A percentile compares a stretch with the other conserved stretches of the same genome.
phyloP scores from a whole-genome alignment of 2,888 invertebrate species.

The Drosophila borealis region DNA sequence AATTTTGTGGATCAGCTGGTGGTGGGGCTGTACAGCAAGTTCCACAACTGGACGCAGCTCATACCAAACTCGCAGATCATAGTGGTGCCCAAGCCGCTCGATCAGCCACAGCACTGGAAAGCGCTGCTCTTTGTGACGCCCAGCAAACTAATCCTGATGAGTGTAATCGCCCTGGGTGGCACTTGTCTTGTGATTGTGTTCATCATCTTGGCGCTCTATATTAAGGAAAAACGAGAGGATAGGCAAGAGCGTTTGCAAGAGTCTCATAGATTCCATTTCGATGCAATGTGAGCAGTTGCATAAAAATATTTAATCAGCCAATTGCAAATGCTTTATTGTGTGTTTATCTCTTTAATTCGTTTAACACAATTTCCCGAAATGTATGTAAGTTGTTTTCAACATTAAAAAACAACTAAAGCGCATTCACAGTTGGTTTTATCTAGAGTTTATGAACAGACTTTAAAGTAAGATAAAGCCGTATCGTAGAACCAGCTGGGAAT shows the following conservation, averaged over 20 bases:
- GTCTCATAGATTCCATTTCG: constrained; percentile 93
- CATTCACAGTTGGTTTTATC: constrained; percentile 15
- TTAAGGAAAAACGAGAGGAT: constrained; percentile 94
- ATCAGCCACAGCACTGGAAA: constrained; percentile 92
- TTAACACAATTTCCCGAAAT: constrained; percentile 20
- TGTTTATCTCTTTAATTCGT: constrained; percentile 26
- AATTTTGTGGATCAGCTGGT: constrained; percentile 97
- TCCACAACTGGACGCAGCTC: constrained; percentile 93
- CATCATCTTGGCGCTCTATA: constrained; percentile 94
- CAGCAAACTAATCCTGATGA: constrained; percentile 95
- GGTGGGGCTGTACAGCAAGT: constrained; percentile 91
- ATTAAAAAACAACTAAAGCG: constrained; percentile 3
- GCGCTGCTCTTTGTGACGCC: constrained; percentile 97
- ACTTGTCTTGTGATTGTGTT: constrained; percentile 93
- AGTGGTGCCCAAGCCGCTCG: constrained; percentile 94
- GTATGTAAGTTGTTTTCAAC: constrained; percentile 20
- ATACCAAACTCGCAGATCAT: constrained; percentile 99
- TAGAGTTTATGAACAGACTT: constrained; percentile 7
- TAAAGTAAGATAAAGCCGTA: constrained; percentile 15
- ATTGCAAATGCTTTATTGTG: constrained; percentile 45
- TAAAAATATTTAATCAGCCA: constrained; percentile 22
- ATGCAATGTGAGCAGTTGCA: constrained; percentile 89
- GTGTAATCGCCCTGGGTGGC: constrained; percentile 94
- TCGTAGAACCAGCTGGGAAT: constrained; percentile 17
- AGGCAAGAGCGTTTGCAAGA: constrained; percentile 91